Conservation (phyloP, 2,888 invertebrate species). For the Brassicogethes aeneus region DNA sequence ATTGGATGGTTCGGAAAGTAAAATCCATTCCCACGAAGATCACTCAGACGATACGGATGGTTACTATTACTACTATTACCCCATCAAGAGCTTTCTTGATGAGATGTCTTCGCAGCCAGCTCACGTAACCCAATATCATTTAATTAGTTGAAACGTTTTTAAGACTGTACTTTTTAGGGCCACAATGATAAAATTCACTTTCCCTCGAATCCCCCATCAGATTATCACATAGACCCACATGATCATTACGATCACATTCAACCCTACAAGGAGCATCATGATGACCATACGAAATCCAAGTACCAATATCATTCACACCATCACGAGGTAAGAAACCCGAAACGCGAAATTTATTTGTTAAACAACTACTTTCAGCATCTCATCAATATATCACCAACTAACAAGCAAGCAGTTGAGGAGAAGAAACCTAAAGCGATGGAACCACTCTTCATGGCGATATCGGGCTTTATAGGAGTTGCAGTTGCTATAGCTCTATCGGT, state of each 20-base stretch:
- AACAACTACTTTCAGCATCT: too few relatives aligned
- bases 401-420: too few relatives aligned
- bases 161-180: background rate
- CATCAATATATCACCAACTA: too few relatives aligned
- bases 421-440: slow-evolving; percentile 39
- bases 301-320: slow-evolving; percentile 31
- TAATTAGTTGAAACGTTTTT: background rate
- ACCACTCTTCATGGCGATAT: slow-evolving; percentile 49
- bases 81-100: slow-evolving; percentile 43
- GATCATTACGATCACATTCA: too few relatives aligned
- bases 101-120: slow-evolving; percentile 30
- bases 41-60: slow-evolving; percentile 20
- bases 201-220: background rate
- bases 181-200: background rate
- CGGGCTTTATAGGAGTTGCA: slow-evolving; percentile 49
- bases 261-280: background rate
- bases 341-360: too few relatives aligned
- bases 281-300: slow-evolving; percentile 19
- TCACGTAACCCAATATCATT: slow-evolving; percentile 17
- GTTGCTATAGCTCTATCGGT: slow-evolving; percentile 46
- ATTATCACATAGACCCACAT: background rate
- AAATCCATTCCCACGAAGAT: slow-evolving; percentile 1
- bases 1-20: slow-evolving; percentile 21
- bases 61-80: slow-evolving; percentile 48
- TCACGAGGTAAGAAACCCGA: slow-evolving; percentile 32